Conservation (phyloP, 2,113 vertebrate species). For the Plestiodon gilberti region DNA sequence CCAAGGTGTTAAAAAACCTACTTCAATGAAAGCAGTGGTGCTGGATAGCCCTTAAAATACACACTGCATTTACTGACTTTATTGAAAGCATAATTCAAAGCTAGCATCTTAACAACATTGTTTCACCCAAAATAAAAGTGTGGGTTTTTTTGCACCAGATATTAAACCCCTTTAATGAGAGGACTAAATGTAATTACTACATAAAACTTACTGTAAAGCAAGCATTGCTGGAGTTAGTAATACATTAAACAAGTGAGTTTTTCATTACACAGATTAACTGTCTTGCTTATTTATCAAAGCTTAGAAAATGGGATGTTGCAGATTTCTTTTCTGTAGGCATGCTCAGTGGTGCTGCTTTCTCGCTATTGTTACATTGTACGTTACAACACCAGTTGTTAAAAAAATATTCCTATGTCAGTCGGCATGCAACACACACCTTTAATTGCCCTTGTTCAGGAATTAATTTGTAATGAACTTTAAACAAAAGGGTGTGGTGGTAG, state of each 20-base stretch:
- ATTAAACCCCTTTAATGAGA: conserved; percentile 56
- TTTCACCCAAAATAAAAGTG: conserved; percentile 46
- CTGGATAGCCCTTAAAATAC: conserved; percentile 7
- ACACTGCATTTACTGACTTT: conserved; percentile 26
- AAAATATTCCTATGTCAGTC: conserved; percentile 1
- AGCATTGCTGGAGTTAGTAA: conserved; percentile 27
- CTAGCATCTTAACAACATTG: conserved; percentile 29
- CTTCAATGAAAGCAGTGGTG: background rate
- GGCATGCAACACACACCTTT: conserved; percentile 46
- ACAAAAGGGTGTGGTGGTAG: conserved; percentile 45
- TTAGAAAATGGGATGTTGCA: background rate
- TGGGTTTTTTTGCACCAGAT: conserved; percentile 5
- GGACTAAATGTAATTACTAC: conserved; percentile 6
- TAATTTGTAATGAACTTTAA: conserved; percentile 52
- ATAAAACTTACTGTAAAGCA: conserved; percentile 21
- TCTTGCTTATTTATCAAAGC: conserved; percentile 21
- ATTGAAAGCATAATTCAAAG: conserved; percentile 44
- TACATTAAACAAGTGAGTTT: conserved; percentile 20
- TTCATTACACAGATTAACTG: conserved; percentile 33
- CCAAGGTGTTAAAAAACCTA: background rate
- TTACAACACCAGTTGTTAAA: background rate
- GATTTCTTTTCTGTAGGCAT: background rate
- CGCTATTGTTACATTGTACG: conserved; percentile 6
- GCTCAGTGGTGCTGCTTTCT: conserved; percentile 6
- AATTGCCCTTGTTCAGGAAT: conserved; percentile 72